Conservation (phyloP, 2,113 vertebrate genomes). For the Periophthalmodon schlosseri region DNA sequence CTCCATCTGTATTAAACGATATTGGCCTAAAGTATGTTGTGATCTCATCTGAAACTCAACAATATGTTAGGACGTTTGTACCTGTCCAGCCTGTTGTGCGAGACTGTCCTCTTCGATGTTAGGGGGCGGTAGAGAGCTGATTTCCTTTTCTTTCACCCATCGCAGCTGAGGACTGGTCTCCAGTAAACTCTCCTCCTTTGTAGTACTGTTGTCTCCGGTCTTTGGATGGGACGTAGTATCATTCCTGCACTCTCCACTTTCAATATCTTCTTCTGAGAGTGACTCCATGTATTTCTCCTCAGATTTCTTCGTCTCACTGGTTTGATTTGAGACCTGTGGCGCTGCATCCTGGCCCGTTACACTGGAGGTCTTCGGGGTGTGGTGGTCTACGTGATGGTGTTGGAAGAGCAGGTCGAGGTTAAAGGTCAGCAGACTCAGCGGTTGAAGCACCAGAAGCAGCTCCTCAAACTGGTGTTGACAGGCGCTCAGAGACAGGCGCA, state of each 20-base stretch:
- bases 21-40: no score
- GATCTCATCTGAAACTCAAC: no score
- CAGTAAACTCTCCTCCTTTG: background rate
- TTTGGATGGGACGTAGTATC: conserved; percentile 25
- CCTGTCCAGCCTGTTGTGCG: conserved; percentile 76
- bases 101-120: conserved; percentile 52
- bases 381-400: conserved; percentile 83
- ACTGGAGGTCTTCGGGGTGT: conserved; percentile 54
- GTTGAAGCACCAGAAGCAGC: conserved; percentile 92
- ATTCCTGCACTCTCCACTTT: conserved; percentile 38
- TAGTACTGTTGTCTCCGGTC: conserved; percentile 23
- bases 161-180: conserved; percentile 69
- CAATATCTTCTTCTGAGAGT: conserved; percentile 60
- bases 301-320: conserved; percentile 20
- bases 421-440: conserved; percentile 94
- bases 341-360: conserved; percentile 50
- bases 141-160: conserved; percentile 68
- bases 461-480: conserved; percentile 90
- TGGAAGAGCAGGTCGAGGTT: conserved; percentile 95
- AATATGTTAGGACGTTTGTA: conserved; percentile 6
- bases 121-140: conserved; percentile 57
- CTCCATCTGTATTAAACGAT: no score
- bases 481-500: conserved; percentile 81
- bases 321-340: conserved; percentile 34
- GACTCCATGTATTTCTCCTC: conserved; percentile 55